Base-by-base conservation (phyloP, 2,888 invertebrate species). In the Punctoribates punctum region DNA sequence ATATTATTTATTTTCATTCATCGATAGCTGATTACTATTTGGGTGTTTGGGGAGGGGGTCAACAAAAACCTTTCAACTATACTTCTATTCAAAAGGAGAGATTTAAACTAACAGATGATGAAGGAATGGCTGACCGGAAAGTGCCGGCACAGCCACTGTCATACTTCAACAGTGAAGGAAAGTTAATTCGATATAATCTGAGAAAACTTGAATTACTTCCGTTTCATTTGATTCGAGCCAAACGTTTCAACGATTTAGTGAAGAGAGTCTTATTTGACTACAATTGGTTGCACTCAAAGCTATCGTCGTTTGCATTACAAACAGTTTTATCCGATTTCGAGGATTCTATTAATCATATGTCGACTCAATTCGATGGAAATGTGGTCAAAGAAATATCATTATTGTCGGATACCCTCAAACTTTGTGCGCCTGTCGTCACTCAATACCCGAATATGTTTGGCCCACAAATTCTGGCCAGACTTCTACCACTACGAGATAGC, bases 11-110 rank as follows among this genome's bases (percentile, higher is more conserved):
- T 83, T 96, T 97, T 83, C 98, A 99, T 83, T 96, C 96, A 0
- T 94, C 93, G 87, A 95, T 97, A 79, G 96, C 98, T 0, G 98
- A 99, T 85, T 99, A 98, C 83, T 99, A 95, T 83, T 86, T 97
- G 27, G 97, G 97, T 0, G 93, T 94, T 76, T 97, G 96, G 96
- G 97, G 96, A 0, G 86, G 94, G 0, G 96, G 96, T 0, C 89
- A 87, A 42, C 92, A 96, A 0, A 98, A 98, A 81, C 97, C 97
- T 0, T 97, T 96, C 82, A 95, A 94, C 82, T 99, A 93, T 82
- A 97, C 97, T 0, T 97, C 97, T 85, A 94, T 96, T 79, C 98
- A 98, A 83, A 75, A 77, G 20, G 77, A 92, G 83, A 74, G 81
- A 42, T 83, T 83, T 78, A 83, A 82, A 4, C 81, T 87, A 4